Evolutionary conservation across 2,888 invertebrate species (phyloP).

Genomic region (Oscheius sp.): DNA sequence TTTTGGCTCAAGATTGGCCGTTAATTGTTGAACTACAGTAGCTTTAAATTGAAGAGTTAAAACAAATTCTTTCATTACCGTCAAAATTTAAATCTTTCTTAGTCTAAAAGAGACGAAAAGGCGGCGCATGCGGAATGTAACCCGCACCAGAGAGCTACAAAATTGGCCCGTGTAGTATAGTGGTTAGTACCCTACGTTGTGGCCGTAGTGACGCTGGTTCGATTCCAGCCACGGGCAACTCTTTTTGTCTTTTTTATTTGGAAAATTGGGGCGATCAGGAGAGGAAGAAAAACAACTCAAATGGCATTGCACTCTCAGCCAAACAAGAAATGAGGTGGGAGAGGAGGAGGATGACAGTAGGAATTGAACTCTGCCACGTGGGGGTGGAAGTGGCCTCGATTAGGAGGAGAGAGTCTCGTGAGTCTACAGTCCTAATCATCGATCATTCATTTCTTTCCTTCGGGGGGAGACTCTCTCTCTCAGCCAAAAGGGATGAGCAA

Average conservation of each 20-base stretch:
- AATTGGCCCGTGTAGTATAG: slow-evolving; percentile 53
- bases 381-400: slow-evolving; percentile 4
- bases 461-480: no score
- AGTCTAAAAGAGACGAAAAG: no score
- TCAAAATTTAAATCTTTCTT: no score
- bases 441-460: no score
- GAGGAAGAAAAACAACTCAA: background rate
- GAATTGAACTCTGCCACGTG: slow-evolving; percentile 18
- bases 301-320: background rate
- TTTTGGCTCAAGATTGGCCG: no score
- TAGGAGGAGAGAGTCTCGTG: background rate
- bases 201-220: slow-evolving; percentile 62
- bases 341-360: background rate
- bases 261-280: background rate
- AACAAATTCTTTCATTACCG: no score
- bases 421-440: no score
- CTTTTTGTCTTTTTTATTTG: background rate
- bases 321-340: background rate
- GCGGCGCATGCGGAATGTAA: no score
- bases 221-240: slow-evolving; percentile 44
- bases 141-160: no score
- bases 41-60: no score
- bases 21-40: no score
- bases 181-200: slow-evolving; percentile 65
- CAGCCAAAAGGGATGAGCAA: background rate